These are phyloP conservation scores for Malurus leucopterus DNA, from an alignment of 2,797 vertebrate genomes.

Conservation along the genomic window DNA sequence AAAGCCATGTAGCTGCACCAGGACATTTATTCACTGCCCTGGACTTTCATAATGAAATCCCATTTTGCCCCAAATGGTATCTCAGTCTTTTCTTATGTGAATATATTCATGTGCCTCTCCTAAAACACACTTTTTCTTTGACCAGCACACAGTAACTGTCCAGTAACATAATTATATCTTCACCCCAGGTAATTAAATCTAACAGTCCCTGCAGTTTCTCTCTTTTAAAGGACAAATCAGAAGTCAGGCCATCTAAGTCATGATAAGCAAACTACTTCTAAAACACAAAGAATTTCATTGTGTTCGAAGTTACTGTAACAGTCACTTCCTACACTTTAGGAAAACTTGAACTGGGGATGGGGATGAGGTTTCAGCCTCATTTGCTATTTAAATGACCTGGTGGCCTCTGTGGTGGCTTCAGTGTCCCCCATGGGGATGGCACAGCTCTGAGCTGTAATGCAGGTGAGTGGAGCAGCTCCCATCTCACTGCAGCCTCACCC, in stretches of 20 bases:
- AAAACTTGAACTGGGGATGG: not conserved
- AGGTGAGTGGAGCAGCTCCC: not conserved
- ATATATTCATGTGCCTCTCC: not conserved
- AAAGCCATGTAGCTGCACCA: not conserved
- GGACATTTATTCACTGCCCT: not conserved
- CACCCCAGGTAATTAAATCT: not conserved
- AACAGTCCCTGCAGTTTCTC: not conserved
- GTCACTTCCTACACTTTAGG: not conserved
- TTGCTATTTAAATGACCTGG: not conserved
- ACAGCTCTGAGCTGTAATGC: not conserved
- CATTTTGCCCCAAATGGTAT: not conserved
- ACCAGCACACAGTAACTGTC: not conserved
- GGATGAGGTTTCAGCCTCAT: not conserved
- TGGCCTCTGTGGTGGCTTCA: not conserved
- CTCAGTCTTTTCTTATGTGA: not conserved
- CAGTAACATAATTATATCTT: fast-evolving
- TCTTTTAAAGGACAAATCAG: not conserved
- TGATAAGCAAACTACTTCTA: fast-evolving
- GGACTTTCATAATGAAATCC: not conserved
- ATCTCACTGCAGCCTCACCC: not conserved
- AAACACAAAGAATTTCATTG: not conserved
- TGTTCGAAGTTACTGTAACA: not conserved
- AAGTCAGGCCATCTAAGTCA: not conserved
- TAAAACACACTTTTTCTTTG: not conserved
- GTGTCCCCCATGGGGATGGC: not conserved